Evolutionary conservation across 2,797 vertebrate genomes (phyloP), one percentile per base, ranked within the genome.

Genomic region (Halcyon smyrnensis): DNA sequence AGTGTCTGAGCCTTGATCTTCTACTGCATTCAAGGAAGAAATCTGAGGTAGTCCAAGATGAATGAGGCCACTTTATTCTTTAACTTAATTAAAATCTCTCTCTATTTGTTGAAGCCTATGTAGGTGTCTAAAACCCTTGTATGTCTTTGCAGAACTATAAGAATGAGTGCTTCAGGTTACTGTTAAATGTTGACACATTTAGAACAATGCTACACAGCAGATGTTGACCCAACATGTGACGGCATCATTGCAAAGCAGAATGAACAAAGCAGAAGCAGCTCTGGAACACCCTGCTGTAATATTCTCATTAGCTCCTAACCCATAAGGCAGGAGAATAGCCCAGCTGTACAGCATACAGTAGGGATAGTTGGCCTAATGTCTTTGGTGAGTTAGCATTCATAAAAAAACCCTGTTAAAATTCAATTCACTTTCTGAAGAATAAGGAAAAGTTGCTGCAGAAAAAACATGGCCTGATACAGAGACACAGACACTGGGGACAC

Each of bases 111-210:
- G 8, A 8, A 41, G 30, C 39, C 50, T 76, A 17, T 4, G 0
- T 43, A 64, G 30, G 23, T 60, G 23, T 76, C 94, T 60, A 63
- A 83, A 87, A 51, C 36, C 21, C 23, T 79, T 27, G 4, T 37
- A 54, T 48, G n/a, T 78, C 48, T 90, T 90, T 79, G 65, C 51
- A 69, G 59, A 69, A 37, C 46, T 45, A 21, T 60, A 30, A 83
- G 79, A 90, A 69, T 45, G 57, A 6, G 0, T 37, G 34, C 43
- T 82, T 87, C 34, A 39, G 63, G 62, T 89, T 81, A 36, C 37
- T 64, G 57, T 78, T 83, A 90, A 94, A 89, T 91, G 74, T 87
- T 89, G 90, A 67, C 64, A 45, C 23, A 27, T 79, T 90, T 56
- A 80, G 81, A 95, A 46, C 63, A 93, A 50, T 74, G 51, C 68